Percentiles rank a stretch among this genome's conserved stretches.
Evolutionary conservation across 2,888 invertebrate genomes (phyloP).

Genomic region (Macrophya alboannulata): DNA sequence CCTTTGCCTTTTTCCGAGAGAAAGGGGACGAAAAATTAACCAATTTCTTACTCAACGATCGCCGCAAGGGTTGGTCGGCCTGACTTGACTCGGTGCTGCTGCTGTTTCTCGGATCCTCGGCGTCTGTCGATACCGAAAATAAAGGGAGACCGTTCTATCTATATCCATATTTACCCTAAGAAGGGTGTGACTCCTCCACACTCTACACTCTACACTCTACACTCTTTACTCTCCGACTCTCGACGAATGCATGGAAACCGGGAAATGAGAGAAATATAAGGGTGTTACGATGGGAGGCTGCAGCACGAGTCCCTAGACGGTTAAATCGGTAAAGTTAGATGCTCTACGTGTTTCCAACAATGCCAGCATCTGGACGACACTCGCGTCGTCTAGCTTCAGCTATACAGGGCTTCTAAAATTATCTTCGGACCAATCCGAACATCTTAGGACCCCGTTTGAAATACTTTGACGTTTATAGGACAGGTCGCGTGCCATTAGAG

Average conservation of each 20-base stretch:
- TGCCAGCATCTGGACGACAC: conserved; percentile 72
- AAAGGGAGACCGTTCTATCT: conserved; percentile 52
- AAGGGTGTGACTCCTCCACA: conserved; percentile 1
- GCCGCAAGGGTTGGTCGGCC: conserved; percentile 45
- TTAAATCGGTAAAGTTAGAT: conserved; percentile 39
- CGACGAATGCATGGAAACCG: conserved; percentile 15
- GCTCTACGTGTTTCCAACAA: conserved; percentile 47
- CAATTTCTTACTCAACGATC: conserved; percentile 47
- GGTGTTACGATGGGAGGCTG: not conserved
- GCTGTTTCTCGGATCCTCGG: conserved; percentile 10
- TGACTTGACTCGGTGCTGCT: not conserved
- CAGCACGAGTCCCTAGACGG: conserved; percentile 41
- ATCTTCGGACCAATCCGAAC: conserved; percentile 69
- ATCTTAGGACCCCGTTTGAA: conserved; percentile 55
- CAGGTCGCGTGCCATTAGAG: conserved; percentile 56
- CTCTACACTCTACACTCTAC: not conserved
- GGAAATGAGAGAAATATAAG: not conserved
- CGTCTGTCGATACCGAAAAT: conserved; percentile 53
- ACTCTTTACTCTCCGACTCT: not conserved
- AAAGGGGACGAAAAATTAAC: conserved; percentile 38
- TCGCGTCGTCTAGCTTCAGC: conserved; percentile 64
- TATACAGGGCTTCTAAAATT: conserved; percentile 70
- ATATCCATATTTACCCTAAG: conserved; percentile 51
- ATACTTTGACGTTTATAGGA: conserved; percentile 56
- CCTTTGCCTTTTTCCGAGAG: conserved; percentile 2